Evolutionary conservation across 2,797 vertebrate species (phyloP), one percentile per base, ranked within the genome.

Genomic region (Helicolenus hilgendorfi): DNA sequence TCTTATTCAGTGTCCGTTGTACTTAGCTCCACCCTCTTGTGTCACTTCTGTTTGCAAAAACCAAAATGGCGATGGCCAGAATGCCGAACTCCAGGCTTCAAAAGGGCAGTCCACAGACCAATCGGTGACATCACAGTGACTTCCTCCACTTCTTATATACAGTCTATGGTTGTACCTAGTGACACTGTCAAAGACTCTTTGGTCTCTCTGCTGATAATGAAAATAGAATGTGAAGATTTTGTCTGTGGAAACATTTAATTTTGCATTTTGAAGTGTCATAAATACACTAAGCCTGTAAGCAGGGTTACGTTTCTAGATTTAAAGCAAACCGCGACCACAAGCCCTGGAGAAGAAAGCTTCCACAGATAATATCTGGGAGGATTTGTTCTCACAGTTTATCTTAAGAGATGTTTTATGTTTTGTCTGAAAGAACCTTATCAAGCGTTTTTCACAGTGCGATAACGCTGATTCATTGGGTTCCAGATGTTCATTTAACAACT

Each of bases 331-430:
- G 7, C 26, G 36, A 68, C 38, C 1, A 58, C 6, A 1, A 60
- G 27, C 18, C 67, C 65, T 53, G 22, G 11, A 74, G 45, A 53
- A 53, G 18, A 59, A 67, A 62, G 11, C 13, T 31, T 58, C 11
- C 24, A 36, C 55, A 41, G 65, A 60, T 81, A 11, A 29, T 63
- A 56, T 64, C 31, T 64, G 18, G 3, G 3, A 7, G 18, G 7
- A 63, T 70, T 78, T 74, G 38, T 64, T 68, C 26, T 69, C 53
- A n/a, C 3, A 53, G 72, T 67, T 62, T 60, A 71, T 79, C 58
- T 41, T 3, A 49, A n/a, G 35, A 72, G 26, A 20, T 45, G 20
- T 72, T 64, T 38, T 22, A 68, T 79, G 10, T 53, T 22, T 7
- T 7, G 27, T 72, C 68, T 58, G 22, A 58, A 59, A 77, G 11